Evolutionary conservation across 1,140 invertebrate genomes (phyloP).

Genomic region (Campoletis sonorensis): DNA sequence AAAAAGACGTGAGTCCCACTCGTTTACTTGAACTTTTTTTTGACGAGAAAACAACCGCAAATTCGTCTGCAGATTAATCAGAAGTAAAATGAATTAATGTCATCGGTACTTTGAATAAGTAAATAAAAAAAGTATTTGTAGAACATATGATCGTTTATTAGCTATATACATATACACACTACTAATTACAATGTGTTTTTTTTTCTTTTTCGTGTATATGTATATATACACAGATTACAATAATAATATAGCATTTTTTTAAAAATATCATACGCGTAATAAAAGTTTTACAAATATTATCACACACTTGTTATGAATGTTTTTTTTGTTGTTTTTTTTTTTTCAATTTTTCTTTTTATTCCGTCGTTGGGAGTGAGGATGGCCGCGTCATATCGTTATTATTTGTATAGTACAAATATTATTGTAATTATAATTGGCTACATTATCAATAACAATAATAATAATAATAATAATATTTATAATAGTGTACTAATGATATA

Average conservation of each 20-base stretch:
- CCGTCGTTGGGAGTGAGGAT: constrained; percentile 55
- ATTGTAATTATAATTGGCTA: constrained; percentile 64
- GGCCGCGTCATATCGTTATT: constrained; percentile 60
- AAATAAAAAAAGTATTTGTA: constrained; percentile 50
- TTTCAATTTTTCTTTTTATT: too few species aligned
- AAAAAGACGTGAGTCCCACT: too few species aligned
- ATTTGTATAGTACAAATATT: constrained; percentile 70
- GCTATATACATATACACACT: constrained; percentile 12
- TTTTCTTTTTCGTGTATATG: constrained; percentile 16
- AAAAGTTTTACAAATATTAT: constrained; percentile 76
- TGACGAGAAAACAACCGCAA: too few species aligned
- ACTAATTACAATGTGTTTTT: constrained; percentile 10
- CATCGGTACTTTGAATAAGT: neutral
- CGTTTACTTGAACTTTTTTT: too few species aligned
- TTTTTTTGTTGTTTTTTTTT: too few species aligned
- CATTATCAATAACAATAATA: constrained; percentile 55
- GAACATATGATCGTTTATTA: constrained; percentile 73
- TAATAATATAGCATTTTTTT: constrained; percentile 33
- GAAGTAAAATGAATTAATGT: too few species aligned
- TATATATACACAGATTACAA: constrained; percentile 32
- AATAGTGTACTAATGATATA: constrained; percentile 59
- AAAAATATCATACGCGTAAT: constrained; percentile 51
- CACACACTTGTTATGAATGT: constrained; percentile 75
- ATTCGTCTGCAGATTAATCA: too few species aligned
- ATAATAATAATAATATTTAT: constrained; percentile 43